phyloP scores from a whole-genome alignment of 2,888 invertebrate species.

The Zygogramma bicolorata region DNA sequence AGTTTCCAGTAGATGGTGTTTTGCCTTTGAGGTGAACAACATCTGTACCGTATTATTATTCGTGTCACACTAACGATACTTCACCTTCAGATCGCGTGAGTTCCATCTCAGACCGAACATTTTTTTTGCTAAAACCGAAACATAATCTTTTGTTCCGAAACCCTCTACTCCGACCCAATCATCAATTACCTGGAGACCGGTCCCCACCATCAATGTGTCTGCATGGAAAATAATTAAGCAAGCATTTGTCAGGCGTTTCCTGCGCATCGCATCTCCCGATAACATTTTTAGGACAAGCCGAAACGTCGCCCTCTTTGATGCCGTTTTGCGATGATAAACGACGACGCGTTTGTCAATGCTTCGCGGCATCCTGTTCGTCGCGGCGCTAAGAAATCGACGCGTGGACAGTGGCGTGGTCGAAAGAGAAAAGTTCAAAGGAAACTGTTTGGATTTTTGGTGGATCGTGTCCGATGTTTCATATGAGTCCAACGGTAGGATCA shows the following conservation, averaged over 20 bases:
- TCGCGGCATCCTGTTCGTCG: constrained; percentile 61
- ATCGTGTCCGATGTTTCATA: no score
- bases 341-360: constrained; percentile 63
- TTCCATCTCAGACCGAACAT: no score
- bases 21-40: no score
- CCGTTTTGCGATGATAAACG: constrained; percentile 65
- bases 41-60: no score
- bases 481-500: no score
- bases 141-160: neutral
- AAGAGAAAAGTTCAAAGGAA: no score
- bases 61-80: no score
- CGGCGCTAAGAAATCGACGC: constrained; percentile 19
- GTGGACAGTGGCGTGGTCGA: constrained; percentile 1
- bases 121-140: no score
- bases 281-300: constrained; percentile 65
- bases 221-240: constrained; percentile 66
- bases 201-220: constrained; percentile 62
- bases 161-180: constrained; percentile 27
- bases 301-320: constrained; percentile 64
- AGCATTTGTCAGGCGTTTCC: constrained; percentile 66
- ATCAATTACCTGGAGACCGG: constrained; percentile 56
- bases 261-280: constrained; percentile 63
- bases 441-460: no score
- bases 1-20: no score
- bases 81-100: no score